Evolutionary conservation across 2,797 vertebrate species (phyloP).

Genomic region (Typhlichthys eigenmanni): DNA sequence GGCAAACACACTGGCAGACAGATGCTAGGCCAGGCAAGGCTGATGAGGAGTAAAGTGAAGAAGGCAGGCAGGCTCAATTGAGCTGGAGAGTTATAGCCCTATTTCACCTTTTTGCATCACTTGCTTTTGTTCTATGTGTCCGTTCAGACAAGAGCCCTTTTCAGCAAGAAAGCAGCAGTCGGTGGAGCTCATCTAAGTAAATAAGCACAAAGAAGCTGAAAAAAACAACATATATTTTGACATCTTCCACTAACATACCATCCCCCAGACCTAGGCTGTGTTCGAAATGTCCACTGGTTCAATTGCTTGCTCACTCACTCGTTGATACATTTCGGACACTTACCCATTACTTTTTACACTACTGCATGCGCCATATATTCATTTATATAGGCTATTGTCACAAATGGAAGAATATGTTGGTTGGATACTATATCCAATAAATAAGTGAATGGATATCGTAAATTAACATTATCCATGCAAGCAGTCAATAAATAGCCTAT

Average conservation of each 20-base stretch:
- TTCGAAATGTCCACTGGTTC: no score
- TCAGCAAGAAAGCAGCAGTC: constrained; percentile 65
- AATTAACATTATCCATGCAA: no score
- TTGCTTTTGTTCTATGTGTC: constrained; percentile 75
- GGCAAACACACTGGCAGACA: constrained; percentile 68
- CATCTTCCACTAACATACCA: constrained; percentile 50
- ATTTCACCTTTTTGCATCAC: constrained; percentile 85
- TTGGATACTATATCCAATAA: no score
- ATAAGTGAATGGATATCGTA: no score
- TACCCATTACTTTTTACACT: no score
- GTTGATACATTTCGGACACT: no score
- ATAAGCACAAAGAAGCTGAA: constrained; percentile 54
- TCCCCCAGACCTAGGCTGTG: constrained; percentile 11
- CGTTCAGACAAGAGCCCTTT: constrained; percentile 72
- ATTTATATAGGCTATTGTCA: no score
- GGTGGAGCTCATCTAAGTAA: constrained; percentile 72
- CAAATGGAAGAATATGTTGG: no score
- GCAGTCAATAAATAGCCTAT: no score
- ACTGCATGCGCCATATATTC: no score
- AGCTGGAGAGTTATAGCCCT: constrained; percentile 61
- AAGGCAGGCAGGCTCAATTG: constrained; percentile 61
- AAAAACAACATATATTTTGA: constrained; percentile 53
- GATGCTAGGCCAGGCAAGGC: constrained; percentile 59
- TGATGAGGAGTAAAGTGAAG: constrained; percentile 74
- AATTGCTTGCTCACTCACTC: no score